Conservation (phyloP, 2,888 invertebrate species). For the Boloria selene region DNA sequence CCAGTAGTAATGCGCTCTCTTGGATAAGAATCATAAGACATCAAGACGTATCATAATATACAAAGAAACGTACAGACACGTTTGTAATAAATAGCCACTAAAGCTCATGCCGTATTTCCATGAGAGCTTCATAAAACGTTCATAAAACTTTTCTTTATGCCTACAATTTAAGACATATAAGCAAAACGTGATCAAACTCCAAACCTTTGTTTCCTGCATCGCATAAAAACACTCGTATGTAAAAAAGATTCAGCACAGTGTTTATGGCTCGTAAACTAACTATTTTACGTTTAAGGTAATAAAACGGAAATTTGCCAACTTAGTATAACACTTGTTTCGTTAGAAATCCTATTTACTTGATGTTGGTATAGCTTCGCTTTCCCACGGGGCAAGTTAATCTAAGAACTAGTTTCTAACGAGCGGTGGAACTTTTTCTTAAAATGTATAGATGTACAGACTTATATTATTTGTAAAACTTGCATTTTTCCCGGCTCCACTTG, state of each 20-base stretch:
- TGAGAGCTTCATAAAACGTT: no score
- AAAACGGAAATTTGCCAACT: constrained; percentile 10
- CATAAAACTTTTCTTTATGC: no score
- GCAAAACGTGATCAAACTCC: constrained; percentile 6
- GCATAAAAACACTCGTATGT: constrained; percentile 1
- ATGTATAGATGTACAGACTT: no score
- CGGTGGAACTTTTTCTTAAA: neutral
- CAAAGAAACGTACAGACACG: no score
- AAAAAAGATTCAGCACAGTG: constrained; percentile 8
- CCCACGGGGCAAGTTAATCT: neutral
- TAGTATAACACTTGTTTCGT: constrained; percentile 2
- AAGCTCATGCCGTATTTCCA: no score
- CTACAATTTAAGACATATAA: neutral
- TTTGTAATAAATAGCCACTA: no score
- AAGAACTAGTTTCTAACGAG: neutral
- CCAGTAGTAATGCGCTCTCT: no score
- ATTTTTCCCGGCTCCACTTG: no score
- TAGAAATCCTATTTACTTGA: neutral
- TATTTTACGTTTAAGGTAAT: constrained; percentile 11
- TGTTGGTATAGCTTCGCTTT: neutral
- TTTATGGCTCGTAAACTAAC: constrained; percentile 22
- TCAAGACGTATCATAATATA: no score
- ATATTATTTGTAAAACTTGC: no score
- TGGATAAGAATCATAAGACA: no score
- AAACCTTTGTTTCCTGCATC: neutral